Base-by-base conservation (phyloP, 2,888 invertebrate species). In the Ophion slaviceki region DNA sequence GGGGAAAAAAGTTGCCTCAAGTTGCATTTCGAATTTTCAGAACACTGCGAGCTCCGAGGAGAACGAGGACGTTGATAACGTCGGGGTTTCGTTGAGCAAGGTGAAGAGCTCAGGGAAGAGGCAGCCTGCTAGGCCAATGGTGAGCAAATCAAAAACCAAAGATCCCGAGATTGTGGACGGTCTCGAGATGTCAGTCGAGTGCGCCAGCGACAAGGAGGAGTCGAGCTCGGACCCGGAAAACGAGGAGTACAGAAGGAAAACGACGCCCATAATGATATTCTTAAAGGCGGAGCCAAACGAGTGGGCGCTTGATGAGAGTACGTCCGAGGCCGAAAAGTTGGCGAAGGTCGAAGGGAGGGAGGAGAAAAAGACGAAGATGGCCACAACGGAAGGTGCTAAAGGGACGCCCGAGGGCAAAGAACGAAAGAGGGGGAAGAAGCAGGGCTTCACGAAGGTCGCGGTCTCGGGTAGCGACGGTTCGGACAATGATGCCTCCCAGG, bases 111-210 rank as follows among this genome's bases (percentile, higher is more conserved):
- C 68, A 20, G 67, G 67, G 28, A 81, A 86, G 61, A 84, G 85
- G 24, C 24, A 62, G 32, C 45, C 53, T 28, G 61, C 6, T 2
- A 87, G 86, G 78, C 67, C 85, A 67, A 86, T 28, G 4, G 78
- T 80, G 76, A 88, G 80, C 70, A 86, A 86, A 78, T 87, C 88
- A n/a, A 84, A 75, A 59, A 87, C 82, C 70, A 86, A 88, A 70
- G 89, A 90, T 71, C 84, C 91, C 7, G 92, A 92, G 86, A 89
- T 93, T 6, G 91, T 93, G 4, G 91, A 92, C 78, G 92, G 92
- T 20, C 86, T 93, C 40, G 93, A 93, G 76, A 90, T 94, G 82
- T 91, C 91, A 1, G 93, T 93, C 8, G 93, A 93, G 86, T 92
- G 92, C 82, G 93, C 93, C 0, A 93, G 93, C 80, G 93, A 94